Percentiles rank a stretch among this genome's conserved stretches.
Conservation (phyloP, 2,113 vertebrate species). For the Conger conger region DNA sequence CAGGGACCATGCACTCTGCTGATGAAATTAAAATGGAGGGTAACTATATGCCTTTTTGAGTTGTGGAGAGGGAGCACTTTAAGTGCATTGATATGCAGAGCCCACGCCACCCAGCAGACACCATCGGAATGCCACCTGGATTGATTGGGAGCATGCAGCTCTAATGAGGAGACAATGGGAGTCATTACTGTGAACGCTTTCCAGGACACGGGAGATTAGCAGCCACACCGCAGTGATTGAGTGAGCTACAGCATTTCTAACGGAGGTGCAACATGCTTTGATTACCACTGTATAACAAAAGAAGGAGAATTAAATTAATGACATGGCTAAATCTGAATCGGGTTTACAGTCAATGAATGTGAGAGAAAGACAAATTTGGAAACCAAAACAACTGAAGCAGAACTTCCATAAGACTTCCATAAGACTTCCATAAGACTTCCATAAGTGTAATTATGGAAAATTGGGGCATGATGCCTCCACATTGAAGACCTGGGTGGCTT, state of each 20-base stretch:
- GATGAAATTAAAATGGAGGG: slow-evolving; percentile 3
- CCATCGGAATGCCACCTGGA: not conserved
- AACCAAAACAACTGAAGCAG: not conserved
- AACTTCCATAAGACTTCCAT: too few relatives aligned
- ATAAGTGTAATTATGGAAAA: too few relatives aligned
- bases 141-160: not conserved
- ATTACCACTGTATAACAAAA: slow-evolving; percentile 8
- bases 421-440: too few relatives aligned
- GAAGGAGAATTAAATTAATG: not conserved
- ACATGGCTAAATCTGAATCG: not conserved
- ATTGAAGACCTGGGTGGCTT: too few relatives aligned
- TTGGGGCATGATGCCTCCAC: too few relatives aligned
- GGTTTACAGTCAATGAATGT: not conserved
- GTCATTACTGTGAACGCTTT: not conserved
- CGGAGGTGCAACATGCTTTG: not conserved
- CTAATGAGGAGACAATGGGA: slow-evolving; percentile 4
- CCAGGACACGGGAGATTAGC: not conserved
- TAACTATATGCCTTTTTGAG: not conserved
- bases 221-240: not conserved
- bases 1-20: not conserved
- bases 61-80: not conserved
- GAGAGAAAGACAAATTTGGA: not conserved
- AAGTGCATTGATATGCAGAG: not conserved
- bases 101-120: not conserved
- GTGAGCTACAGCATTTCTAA: not conserved